Percentiles rank a stretch among this genome's conserved stretches.
Evolutionary conservation across 2,797 vertebrate genomes (phyloP).

Genomic region (Ataeniobius toweri): DNA sequence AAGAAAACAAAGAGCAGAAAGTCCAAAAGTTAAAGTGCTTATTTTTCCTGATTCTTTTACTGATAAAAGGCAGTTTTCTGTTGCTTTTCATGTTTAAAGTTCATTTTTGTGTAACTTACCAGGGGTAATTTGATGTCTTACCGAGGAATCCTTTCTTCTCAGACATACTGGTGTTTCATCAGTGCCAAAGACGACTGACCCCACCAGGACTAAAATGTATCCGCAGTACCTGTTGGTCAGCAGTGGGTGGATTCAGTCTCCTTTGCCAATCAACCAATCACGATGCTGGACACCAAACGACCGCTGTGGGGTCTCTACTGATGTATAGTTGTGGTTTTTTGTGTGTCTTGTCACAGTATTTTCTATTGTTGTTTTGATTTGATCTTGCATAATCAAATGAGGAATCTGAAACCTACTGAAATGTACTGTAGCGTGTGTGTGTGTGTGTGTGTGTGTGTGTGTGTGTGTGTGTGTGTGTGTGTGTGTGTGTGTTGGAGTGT

Average conservation of each 20-base stretch:
- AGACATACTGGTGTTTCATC: conserved; percentile 55
- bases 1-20: not conserved
- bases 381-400: conserved; percentile 53
- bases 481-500: conserved; percentile 29
- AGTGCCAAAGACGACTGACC: conserved; percentile 60
- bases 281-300: conserved; percentile 74
- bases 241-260: conserved; percentile 32
- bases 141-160: conserved; percentile 27
- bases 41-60: not conserved
- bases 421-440: conserved; percentile 60
- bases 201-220: conserved; percentile 20
- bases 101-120: not conserved
- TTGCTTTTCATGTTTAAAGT: not conserved
- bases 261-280: conserved; percentile 71
- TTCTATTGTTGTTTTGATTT: conserved; percentile 58
- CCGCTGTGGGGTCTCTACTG: conserved; percentile 56
- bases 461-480: not conserved
- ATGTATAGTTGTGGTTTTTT: conserved; percentile 71
- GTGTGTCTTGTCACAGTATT: conserved; percentile 61
- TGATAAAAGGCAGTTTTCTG: not conserved
- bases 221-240: conserved; percentile 27
- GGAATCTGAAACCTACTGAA: conserved; percentile 69
- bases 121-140: not conserved
- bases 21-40: not conserved
- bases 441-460: too few species aligned